Conservation (phyloP, 2,888 invertebrate species). For the Cephus rjabovi region DNA sequence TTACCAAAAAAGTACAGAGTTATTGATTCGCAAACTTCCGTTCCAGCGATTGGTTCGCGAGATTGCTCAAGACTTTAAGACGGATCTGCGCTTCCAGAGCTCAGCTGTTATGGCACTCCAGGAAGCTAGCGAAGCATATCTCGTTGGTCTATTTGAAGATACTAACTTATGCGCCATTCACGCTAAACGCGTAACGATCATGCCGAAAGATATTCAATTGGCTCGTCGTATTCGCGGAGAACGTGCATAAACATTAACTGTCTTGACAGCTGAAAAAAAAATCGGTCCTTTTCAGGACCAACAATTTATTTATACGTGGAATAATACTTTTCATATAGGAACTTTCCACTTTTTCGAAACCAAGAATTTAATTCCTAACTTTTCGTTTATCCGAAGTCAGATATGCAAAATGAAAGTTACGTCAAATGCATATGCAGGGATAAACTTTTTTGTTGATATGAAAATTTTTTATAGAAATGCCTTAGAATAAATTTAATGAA, state of each 20-base stretch:
- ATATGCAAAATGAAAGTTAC: neutral
- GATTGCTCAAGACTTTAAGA: slow-evolving; percentile 81
- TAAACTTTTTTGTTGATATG: too few species aligned
- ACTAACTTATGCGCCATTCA: slow-evolving; percentile 85
- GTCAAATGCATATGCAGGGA: neutral
- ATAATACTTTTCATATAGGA: neutral
- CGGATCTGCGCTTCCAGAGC: slow-evolving; percentile 77
- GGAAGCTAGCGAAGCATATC: slow-evolving; percentile 72
- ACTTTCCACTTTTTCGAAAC: neutral
- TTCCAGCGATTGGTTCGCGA: slow-evolving; percentile 80
- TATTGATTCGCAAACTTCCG: slow-evolving; percentile 78
- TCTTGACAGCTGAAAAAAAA: slow-evolving; percentile 10
- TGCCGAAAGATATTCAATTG: slow-evolving; percentile 74
- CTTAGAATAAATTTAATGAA: neutral
- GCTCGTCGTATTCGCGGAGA: slow-evolving; percentile 58
- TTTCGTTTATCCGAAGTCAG: neutral
- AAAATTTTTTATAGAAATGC: too few species aligned
- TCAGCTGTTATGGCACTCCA: slow-evolving; percentile 79
- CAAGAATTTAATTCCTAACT: neutral
- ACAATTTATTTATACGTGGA: neutral
- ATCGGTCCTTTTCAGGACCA: slow-evolving; percentile 31
- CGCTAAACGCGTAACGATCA: slow-evolving; percentile 76
- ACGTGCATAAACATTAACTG: slow-evolving; percentile 41
- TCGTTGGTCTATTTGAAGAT: slow-evolving; percentile 80
- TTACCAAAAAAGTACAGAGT: slow-evolving; percentile 81